Conservation (phyloP, 2,888 invertebrate genomes). For the Agrotis puta region DNA sequence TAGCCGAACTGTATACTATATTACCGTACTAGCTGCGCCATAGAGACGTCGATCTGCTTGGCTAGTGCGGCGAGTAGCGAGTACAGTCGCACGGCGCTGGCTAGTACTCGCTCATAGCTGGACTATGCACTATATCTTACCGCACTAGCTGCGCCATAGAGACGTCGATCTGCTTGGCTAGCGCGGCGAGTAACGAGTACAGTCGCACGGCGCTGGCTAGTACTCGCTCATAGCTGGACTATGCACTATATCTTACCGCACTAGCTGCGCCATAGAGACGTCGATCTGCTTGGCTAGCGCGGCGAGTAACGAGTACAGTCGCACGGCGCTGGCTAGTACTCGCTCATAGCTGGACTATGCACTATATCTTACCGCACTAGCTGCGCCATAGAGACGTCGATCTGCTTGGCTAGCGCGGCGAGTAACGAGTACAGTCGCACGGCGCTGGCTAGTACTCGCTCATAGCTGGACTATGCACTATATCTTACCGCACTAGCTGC, state of each 20-base stretch:
- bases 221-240: too few species aligned
- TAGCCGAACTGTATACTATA: too few species aligned
- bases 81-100: too few species aligned
- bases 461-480: too few species aligned
- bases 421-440: conserved; percentile 78
- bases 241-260: conserved; percentile 69
- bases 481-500: conserved; percentile 68
- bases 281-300: conserved; percentile 73
- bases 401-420: conserved; percentile 70
- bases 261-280: conserved; percentile 62
- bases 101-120: too few species aligned
- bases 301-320: conserved; percentile 76
- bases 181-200: conserved; percentile 74
- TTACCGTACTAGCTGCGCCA: too few species aligned
- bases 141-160: conserved; percentile 68
- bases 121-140: conserved; percentile 65
- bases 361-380: conserved; percentile 67
- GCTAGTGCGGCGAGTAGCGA: too few species aligned
- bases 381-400: conserved; percentile 68
- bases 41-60: too few species aligned
- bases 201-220: conserved; percentile 73
- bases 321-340: conserved; percentile 72
- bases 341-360: too few species aligned
- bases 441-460: conserved; percentile 72
- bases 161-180: conserved; percentile 72